Evolutionary conservation across 1,140 invertebrate genomes (phyloP), one percentile per base, ranked within the genome.

Genomic region (Drosophila quadrilineata): DNA sequence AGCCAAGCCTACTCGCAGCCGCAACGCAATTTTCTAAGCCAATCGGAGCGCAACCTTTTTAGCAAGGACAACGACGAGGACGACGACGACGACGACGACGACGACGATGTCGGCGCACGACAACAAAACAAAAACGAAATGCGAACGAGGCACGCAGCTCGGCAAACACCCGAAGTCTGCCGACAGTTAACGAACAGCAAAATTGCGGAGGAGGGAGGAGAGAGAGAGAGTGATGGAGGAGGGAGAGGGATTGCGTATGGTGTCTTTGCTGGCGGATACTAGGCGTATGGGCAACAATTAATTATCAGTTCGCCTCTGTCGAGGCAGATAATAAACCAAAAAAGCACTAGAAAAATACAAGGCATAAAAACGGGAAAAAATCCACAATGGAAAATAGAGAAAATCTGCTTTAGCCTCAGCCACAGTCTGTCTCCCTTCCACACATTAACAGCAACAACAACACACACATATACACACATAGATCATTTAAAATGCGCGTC

Each of bases 401-500:
- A 17, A 19, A 21, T 38, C 33, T 17, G n/a, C 6, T 38, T 12
- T 28, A 21, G 45, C n/a, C 21, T 45, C 41, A 26, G 22, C 8
- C 21, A 19, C 12, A 12, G 17, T 5, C 38, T 14, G 22, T 19
- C 60, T n/a, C 50, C 57, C 62, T 35, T 38, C 35, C 76, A 36
- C 59, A 50, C 77, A 76, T 72, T 69, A 76, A 60, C 40, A 52
- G 48, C 50, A 38, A 52, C 50, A 52, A 33, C 14, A 19, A 53
- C 40, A 43, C 43, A 40, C 35, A 50, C 41, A 40, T 24, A 40
- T 41, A 38, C 38, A 52, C 48, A 75, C 79, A 85, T 85, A 85
- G 75, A 85, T 85, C 79, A 85, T 85, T 85, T 85, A 85, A 85
- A 85, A 85, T 85, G 79, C 79, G 80, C 74, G 80, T 79, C 80